phyloP scores from a whole-genome alignment of 1,140 invertebrate species.

The Laupala kohalensis region DNA sequence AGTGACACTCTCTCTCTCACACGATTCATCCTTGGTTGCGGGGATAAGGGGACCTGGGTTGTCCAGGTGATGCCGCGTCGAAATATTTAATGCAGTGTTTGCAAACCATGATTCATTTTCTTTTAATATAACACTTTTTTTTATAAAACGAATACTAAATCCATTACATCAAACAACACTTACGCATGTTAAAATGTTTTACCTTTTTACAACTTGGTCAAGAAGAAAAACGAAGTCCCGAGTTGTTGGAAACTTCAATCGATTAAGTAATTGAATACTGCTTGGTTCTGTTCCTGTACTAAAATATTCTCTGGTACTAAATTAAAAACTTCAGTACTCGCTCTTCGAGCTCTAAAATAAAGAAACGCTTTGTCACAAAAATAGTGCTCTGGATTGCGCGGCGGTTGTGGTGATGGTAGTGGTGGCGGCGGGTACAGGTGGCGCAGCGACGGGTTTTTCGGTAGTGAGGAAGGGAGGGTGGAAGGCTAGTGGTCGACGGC shows the following conservation, averaged over 20 bases:
- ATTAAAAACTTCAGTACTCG: background rate
- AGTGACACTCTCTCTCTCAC: too few species aligned
- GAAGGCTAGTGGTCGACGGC: background rate
- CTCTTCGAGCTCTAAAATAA: background rate
- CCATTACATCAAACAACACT: too few species aligned
- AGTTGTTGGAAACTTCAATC: background rate
- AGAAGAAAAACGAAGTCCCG: background rate
- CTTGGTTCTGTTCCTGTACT: background rate
- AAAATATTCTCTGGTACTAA: background rate
- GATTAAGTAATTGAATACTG: background rate
- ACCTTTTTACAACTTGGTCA: background rate
- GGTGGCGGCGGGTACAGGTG: background rate
- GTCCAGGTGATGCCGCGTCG: too few species aligned
- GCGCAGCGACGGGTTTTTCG: background rate
- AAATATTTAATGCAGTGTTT: too few species aligned
- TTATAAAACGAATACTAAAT: too few species aligned
- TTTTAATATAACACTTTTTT: too few species aligned
- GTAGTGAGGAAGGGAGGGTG: background rate
- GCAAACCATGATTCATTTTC: too few species aligned
- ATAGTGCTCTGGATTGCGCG: background rate
- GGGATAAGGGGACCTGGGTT: too few species aligned
- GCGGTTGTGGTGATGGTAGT: too few species aligned
- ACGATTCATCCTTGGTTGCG: too few species aligned
- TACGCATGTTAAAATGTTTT: too few species aligned
- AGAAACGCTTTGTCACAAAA: background rate